Percentiles rank a stretch among this genome's conserved stretches.
Conservation (phyloP, 2,797 vertebrate genomes). For the Furcifer pardalis region DNA sequence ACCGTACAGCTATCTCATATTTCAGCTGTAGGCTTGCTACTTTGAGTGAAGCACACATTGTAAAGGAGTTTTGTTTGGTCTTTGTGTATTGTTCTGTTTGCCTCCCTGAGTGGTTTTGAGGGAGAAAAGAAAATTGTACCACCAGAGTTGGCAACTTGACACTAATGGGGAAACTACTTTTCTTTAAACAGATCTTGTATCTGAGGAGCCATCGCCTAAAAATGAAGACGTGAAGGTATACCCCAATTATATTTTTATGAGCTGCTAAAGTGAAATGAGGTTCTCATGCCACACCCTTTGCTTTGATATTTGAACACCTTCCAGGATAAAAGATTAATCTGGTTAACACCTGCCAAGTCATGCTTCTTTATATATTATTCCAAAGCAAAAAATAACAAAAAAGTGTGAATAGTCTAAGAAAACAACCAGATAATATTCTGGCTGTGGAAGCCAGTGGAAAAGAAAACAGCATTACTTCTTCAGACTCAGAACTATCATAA, state of each 20-base stretch:
- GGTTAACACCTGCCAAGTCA: slow-evolving; percentile 14
- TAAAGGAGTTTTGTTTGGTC: slow-evolving; percentile 46
- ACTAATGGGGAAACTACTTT: slow-evolving; percentile 53
- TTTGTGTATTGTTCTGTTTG: slow-evolving; percentile 26
- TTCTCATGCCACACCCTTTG: slow-evolving; percentile 29
- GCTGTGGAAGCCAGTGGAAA: neutral
- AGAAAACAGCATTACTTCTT: slow-evolving; percentile 14
- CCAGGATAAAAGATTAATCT: slow-evolving; percentile 19
- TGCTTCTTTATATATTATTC: neutral
- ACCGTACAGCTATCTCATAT: slow-evolving; percentile 13
- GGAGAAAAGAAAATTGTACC: neutral
- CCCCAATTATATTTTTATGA: slow-evolving; percentile 35
- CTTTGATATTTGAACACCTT: slow-evolving; percentile 3
- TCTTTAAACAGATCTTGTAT: slow-evolving; percentile 54
- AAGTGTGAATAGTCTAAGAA: slow-evolving; percentile 9
- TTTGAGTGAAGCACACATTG: slow-evolving; percentile 34
- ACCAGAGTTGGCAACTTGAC: slow-evolving; percentile 11
- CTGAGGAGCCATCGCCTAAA: slow-evolving; percentile 16
- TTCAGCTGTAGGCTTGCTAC: neutral
- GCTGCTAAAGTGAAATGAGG: slow-evolving; percentile 16
- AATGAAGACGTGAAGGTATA: slow-evolving; percentile 66
- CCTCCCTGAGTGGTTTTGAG: neutral
- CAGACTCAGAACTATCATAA: neutral
- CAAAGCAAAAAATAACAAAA: fast-evolving
- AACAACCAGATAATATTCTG: neutral